Evolutionary conservation across 2,113 vertebrate genomes (phyloP).

Genomic region (Tragelaphus imberbis): DNA sequence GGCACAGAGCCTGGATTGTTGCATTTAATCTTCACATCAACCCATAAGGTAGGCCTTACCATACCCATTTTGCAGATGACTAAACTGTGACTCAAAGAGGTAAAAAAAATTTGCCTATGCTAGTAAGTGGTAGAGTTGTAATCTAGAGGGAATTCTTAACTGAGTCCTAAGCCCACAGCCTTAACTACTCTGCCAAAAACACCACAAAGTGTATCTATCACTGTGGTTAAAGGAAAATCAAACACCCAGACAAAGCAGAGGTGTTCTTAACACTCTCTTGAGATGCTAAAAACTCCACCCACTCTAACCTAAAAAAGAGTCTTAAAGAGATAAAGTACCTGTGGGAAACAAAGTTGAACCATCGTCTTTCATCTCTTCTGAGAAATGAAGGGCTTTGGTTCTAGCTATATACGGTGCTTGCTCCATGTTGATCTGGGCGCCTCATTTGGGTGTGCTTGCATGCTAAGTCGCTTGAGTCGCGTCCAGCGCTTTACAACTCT

Average conservation of each 20-base stretch:
- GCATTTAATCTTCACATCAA: background rate
- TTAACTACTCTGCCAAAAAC: background rate
- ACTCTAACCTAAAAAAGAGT: background rate
- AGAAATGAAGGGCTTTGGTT: background rate
- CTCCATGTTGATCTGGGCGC: background rate
- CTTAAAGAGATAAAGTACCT: background rate
- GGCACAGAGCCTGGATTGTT: background rate
- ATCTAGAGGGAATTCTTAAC: background rate
- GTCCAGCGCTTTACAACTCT: background rate
- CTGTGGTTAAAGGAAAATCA: background rate
- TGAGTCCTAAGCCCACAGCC: background rate
- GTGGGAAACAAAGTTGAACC: background rate
- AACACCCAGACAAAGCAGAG: background rate
- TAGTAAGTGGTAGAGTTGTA: background rate
- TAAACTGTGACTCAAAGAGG: background rate
- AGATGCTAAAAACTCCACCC: background rate
- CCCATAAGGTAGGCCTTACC: background rate
- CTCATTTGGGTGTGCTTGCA: background rate
- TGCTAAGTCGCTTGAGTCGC: background rate
- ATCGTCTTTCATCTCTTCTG: background rate
- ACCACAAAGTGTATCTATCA: background rate
- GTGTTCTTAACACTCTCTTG: background rate
- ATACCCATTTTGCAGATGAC: background rate
- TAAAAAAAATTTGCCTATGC: background rate
- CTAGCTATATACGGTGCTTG: background rate